Conservation (phyloP, 2,113 vertebrate species). For the Sterna hirundo region DNA sequence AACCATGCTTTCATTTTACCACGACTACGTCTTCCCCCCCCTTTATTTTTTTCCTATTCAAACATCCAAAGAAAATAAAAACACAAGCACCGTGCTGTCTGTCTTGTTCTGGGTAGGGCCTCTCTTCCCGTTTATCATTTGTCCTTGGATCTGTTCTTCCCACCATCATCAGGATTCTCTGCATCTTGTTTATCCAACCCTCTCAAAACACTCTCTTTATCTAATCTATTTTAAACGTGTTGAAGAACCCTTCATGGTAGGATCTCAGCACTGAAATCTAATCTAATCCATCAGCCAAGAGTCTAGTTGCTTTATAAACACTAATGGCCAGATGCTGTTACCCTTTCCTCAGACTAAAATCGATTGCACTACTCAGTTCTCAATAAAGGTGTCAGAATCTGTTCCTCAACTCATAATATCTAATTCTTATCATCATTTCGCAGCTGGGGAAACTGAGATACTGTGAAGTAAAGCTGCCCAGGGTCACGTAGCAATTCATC, state of each 20-base stretch:
- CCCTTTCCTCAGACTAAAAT: not conserved
- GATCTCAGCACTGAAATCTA: constrained; percentile 23
- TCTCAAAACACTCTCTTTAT: constrained; percentile 37
- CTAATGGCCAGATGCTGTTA: not conserved
- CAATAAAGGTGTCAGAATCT: not conserved
- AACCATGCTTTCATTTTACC: not conserved
- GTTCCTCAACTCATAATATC: not conserved
- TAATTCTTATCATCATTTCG: not conserved
- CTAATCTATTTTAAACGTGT: not conserved
- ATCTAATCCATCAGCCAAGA: constrained; percentile 39
- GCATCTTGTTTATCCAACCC: not conserved
- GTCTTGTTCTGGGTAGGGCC: not conserved
- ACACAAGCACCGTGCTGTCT: not conserved
- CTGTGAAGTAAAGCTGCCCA: not conserved
- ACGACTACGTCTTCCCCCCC: not conserved
- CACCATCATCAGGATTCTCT: constrained; percentile 16
- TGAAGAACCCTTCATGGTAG: constrained; percentile 29
- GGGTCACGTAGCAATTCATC: not conserved
- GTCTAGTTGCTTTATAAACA: not conserved
- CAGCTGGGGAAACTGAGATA: constrained; percentile 12
- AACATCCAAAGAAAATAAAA: not conserved
- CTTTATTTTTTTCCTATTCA: not conserved
- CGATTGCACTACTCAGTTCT: not conserved
- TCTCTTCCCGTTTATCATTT: not conserved
- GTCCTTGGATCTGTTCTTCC: not conserved